These are phyloP conservation scores for Apodemia zela DNA, from an alignment of 2,888 invertebrate genomes.

Conservation along the genomic window DNA sequence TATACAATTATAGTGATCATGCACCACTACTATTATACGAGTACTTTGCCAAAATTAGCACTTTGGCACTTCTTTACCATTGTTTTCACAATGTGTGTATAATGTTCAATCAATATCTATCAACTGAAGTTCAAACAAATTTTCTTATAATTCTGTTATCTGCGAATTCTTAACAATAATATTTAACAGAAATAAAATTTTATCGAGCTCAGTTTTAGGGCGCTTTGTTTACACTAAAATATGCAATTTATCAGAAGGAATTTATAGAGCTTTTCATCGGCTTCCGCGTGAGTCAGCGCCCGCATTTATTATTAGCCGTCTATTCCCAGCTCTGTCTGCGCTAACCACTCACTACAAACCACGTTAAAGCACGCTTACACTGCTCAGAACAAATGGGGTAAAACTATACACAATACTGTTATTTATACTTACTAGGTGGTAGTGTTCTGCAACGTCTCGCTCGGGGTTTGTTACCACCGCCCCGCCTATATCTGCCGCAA, in stretches of 20 bases:
- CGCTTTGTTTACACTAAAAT: slow-evolving; percentile 30
- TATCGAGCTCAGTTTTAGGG: slow-evolving; percentile 17
- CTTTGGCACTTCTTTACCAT: too few species aligned
- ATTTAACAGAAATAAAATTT: background rate
- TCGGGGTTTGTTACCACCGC: too few species aligned
- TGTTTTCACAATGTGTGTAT: too few species aligned
- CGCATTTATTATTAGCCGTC: slow-evolving; percentile 55
- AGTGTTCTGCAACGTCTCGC: too few species aligned
- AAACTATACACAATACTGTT: background rate
- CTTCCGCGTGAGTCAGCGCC: slow-evolving; percentile 60
- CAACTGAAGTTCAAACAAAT: background rate
- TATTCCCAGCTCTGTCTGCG: slow-evolving; percentile 50
- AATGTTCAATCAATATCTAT: too few species aligned
- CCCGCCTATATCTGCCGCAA: too few species aligned
- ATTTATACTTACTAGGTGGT: too few species aligned
- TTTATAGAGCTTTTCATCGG: slow-evolving; percentile 60
- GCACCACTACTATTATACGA: too few species aligned
- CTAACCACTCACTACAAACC: slow-evolving; percentile 27
- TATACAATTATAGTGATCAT: too few species aligned
- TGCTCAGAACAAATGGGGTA: background rate
- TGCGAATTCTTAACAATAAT: background rate
- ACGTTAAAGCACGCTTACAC: slow-evolving; percentile 10
- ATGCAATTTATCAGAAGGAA: slow-evolving; percentile 55
- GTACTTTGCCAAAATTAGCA: too few species aligned
- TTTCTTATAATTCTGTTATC: background rate